Evolutionary conservation across 2,888 invertebrate genomes (phyloP).

Genomic region (Nowickia ferox): DNA sequence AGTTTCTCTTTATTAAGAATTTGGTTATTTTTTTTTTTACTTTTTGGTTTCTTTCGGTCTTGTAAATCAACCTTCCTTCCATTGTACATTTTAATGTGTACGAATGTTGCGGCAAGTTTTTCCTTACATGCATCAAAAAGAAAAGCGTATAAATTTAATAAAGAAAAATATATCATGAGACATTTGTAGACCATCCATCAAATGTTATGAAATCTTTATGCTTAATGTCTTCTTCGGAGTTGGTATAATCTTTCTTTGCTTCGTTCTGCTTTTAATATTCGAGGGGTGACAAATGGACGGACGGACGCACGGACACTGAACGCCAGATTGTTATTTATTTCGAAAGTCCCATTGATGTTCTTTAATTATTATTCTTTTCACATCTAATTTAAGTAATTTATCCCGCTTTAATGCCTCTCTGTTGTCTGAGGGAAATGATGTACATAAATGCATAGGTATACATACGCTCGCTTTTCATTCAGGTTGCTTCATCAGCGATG

Average conservation of each 20-base stretch:
- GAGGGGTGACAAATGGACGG: conserved; percentile 58
- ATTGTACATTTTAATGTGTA: background rate
- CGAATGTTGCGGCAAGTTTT: conserved; percentile 1
- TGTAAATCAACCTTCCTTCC: conserved; percentile 10
- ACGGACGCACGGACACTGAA: conserved; percentile 28
- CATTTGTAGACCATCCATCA: conserved; percentile 65
- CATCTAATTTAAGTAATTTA: conserved; percentile 50
- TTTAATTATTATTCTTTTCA: conserved; percentile 55
- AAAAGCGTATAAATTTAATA: conserved; percentile 47
- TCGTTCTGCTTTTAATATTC: background rate
- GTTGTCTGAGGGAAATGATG: conserved; percentile 21
- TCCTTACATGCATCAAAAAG: conserved; percentile 48
- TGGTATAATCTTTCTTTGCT: conserved; percentile 18
- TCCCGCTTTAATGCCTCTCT: background rate
- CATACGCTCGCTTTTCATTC: background rate
- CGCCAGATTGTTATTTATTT: conserved; percentile 57
- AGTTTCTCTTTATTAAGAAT: conserved; percentile 2
- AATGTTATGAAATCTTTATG: conserved; percentile 54
- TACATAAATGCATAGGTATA: background rate
- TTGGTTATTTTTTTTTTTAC: background rate
- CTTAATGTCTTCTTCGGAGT: conserved; percentile 23
- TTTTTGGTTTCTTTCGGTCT: background rate
- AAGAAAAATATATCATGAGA: conserved; percentile 37
- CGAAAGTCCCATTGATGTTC: conserved; percentile 48
- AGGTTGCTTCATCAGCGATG: background rate